Evolutionary conservation across 2,797 vertebrate genomes (phyloP).

Genomic region (Dallia pectoralis): DNA sequence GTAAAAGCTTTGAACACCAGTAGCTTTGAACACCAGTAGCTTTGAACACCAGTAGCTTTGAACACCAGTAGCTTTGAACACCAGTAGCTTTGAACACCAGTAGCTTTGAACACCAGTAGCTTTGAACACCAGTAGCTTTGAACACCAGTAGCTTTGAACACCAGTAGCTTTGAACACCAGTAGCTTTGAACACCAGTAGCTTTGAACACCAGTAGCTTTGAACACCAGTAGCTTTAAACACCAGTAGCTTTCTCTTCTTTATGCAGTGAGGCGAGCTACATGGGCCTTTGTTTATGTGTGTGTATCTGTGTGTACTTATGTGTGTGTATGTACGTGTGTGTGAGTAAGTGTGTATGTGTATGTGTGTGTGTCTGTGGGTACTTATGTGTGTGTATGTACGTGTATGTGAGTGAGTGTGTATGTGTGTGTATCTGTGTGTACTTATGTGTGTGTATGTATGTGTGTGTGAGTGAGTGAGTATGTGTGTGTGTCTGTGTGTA

Average conservation of each 20-base stretch:
- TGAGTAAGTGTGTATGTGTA: conserved; percentile 32
- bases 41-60: background rate
- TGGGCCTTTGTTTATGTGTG: conserved; percentile 50
- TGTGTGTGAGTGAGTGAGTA: conserved; percentile 29
- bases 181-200: background rate
- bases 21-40: conserved; percentile 21
- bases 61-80: conserved; percentile 3
- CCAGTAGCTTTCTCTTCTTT: conserved; percentile 30
- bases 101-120: background rate
- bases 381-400: conserved; percentile 12
- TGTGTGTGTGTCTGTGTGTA: conserved; percentile 36
- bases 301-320: conserved; percentile 18
- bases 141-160: conserved; percentile 3
- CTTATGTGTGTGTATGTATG: conserved; percentile 13
- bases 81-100: background rate
- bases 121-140: background rate
- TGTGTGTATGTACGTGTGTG: conserved; percentile 16
- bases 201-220: background rate
- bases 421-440: conserved; percentile 36
- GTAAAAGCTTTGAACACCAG: background rate
- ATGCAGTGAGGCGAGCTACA: conserved; percentile 50
- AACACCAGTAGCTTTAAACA: conserved; percentile 3
- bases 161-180: background rate
- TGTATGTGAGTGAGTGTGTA: conserved; percentile 42
- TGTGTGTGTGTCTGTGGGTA: conserved; percentile 70